Evolutionary conservation across 2,113 vertebrate species (phyloP).

Genomic region (Semnopithecus entellus): DNA sequence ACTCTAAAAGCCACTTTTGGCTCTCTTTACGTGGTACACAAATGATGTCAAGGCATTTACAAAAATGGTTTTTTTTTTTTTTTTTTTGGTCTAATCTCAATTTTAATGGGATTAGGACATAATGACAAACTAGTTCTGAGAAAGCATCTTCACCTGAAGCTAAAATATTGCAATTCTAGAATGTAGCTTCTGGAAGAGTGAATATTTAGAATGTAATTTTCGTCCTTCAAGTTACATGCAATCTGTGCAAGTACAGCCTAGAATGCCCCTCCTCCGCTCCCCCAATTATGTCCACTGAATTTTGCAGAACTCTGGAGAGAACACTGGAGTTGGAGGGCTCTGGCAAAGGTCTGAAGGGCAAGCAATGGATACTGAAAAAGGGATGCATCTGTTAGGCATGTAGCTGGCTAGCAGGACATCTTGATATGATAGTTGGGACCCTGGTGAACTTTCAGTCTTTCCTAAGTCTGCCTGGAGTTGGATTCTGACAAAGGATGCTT

Average conservation of each 20-base stretch:
- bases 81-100: neutral
- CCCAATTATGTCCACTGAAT: neutral
- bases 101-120: neutral
- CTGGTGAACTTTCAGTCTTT: neutral
- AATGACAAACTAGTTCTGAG: neutral
- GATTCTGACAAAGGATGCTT: neutral
- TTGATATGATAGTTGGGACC: neutral
- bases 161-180: neutral
- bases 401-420: neutral
- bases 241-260: too few species aligned
- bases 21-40: neutral
- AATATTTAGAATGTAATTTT: neutral
- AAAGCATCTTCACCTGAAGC: neutral
- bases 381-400: neutral
- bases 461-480: neutral
- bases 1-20: neutral
- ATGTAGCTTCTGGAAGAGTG: neutral
- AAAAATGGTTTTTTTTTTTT: neutral
- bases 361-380: neutral
- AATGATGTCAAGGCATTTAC: neutral
- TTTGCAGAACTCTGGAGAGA: neutral
- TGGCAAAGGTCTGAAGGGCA: neutral
- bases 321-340: neutral
- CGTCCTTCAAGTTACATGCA: rapidly evolving
- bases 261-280: rapidly evolving